Evolutionary conservation across 1,140 invertebrate genomes (phyloP).

Genomic region (Neodiprion pinetum): DNA sequence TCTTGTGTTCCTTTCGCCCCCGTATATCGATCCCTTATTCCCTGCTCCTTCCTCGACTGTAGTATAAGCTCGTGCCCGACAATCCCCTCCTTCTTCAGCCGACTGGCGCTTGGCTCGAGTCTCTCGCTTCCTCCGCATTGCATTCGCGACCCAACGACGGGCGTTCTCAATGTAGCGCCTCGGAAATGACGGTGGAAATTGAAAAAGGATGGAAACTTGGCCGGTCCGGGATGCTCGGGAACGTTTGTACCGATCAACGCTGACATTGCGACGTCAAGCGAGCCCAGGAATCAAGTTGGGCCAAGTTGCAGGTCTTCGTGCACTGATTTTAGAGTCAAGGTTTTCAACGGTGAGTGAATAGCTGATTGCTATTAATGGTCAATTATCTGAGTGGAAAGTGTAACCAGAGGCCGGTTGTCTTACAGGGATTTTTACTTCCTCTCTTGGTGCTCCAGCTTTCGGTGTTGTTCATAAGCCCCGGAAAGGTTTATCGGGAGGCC

Average conservation of each 20-base stretch:
- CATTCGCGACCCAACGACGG: conserved; percentile 35
- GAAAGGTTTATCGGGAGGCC: background rate
- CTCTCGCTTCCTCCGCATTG: conserved; percentile 37
- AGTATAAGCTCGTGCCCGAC: background rate
- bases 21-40: conserved; percentile 46
- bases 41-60: no score
- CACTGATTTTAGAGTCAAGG: no score
- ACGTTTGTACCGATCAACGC: no score
- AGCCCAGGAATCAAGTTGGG: no score
- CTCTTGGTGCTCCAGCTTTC: no score
- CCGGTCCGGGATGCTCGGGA: no score
- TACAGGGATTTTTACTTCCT: no score
- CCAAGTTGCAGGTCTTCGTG: no score
- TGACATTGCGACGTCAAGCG: no score
- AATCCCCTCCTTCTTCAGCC: conserved; percentile 34
- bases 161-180: conserved; percentile 22
- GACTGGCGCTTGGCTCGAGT: conserved; percentile 36
- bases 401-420: background rate
- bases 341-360: background rate
- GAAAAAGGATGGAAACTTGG: no score
- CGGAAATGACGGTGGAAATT: background rate
- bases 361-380: background rate
- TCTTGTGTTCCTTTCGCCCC: conserved; percentile 47
- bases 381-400: background rate
- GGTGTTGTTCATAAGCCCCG: background rate